These are phyloP conservation scores for Mamestra configurata DNA, from an alignment of 1,140 invertebrate genomes.

Conservation along the genomic window DNA sequence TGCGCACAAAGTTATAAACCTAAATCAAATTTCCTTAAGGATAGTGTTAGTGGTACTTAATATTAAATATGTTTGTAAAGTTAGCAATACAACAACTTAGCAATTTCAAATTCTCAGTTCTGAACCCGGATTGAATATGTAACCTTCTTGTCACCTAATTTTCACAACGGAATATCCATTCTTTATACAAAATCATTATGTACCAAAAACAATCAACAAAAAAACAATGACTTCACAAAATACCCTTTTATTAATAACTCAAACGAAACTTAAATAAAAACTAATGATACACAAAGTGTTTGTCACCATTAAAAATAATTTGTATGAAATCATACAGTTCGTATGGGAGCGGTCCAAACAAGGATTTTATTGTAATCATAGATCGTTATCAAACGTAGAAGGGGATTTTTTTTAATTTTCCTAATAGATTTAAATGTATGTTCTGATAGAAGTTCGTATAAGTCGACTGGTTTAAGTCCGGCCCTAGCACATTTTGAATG, in stretches of 20 bases:
- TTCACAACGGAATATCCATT: too few species aligned
- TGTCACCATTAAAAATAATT: conserved; percentile 39
- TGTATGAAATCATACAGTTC: conserved; percentile 42
- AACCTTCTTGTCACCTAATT: too few species aligned
- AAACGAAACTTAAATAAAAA: conserved; percentile 33
- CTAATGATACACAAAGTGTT: conserved; percentile 20
- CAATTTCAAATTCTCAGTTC: too few species aligned
- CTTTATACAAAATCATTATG: neutral
- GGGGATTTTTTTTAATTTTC: conserved; percentile 39
- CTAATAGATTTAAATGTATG: conserved; percentile 47
- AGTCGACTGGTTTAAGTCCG: neutral
- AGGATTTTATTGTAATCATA: conserved; percentile 35
- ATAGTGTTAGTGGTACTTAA: too few species aligned
- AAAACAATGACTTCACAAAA: conserved; percentile 39
- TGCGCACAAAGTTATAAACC: too few species aligned
- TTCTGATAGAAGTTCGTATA: conserved; percentile 13
- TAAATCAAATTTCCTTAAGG: too few species aligned
- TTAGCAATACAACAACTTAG: too few species aligned
- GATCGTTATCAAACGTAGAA: conserved; percentile 21
- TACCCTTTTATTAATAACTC: conserved; percentile 32
- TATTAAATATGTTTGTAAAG: too few species aligned
- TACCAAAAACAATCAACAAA: neutral
- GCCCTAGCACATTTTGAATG: neutral
- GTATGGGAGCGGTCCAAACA: conserved; percentile 20
- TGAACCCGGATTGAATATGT: too few species aligned